Conservation (phyloP, 2,888 invertebrate species). For the Microctonus hyperodae region DNA sequence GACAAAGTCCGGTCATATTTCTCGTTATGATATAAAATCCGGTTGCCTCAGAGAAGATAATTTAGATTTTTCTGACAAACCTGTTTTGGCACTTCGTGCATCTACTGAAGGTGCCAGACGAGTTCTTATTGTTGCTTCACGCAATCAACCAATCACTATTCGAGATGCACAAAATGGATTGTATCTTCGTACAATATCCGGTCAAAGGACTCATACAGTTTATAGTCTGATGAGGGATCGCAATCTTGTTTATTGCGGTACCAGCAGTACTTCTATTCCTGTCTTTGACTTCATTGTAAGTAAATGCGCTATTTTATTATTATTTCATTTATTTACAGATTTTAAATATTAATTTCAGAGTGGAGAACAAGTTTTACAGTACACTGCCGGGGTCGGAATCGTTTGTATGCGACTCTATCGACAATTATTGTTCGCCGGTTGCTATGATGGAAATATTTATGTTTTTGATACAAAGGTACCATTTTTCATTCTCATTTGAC, state of each 20-base stretch:
- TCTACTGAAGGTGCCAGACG: conserved; percentile 77
- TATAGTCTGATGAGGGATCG: conserved; percentile 75
- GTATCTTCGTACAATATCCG: conserved; percentile 70
- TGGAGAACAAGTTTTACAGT: conserved; percentile 69
- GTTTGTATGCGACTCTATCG: conserved; percentile 74
- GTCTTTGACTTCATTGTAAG: conserved; percentile 80
- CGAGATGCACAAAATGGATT: conserved; percentile 77
- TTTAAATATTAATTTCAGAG: conserved; percentile 64
- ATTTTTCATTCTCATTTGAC: too few relatives aligned
- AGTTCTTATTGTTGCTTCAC: conserved; percentile 74
- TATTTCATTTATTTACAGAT: not conserved
- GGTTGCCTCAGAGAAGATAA: conserved; percentile 51
- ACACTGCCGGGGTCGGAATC: conserved; percentile 74
- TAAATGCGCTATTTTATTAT: conserved; percentile 44
- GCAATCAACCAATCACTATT: conserved; percentile 74
- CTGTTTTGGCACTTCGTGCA: conserved; percentile 75
- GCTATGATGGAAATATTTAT: conserved; percentile 81
- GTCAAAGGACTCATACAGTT: conserved; percentile 70
- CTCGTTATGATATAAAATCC: conserved; percentile 71
- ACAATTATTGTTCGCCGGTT: conserved; percentile 74
- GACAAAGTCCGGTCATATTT: conserved; percentile 75
- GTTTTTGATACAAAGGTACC: conserved; percentile 68
- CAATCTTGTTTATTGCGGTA: conserved; percentile 78
- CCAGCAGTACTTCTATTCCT: conserved; percentile 74
- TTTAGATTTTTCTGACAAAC: conserved; percentile 70